These are phyloP conservation scores for Uropetala carovei DNA, from an alignment of 2,888 invertebrate genomes.

Conservation along the genomic window DNA sequence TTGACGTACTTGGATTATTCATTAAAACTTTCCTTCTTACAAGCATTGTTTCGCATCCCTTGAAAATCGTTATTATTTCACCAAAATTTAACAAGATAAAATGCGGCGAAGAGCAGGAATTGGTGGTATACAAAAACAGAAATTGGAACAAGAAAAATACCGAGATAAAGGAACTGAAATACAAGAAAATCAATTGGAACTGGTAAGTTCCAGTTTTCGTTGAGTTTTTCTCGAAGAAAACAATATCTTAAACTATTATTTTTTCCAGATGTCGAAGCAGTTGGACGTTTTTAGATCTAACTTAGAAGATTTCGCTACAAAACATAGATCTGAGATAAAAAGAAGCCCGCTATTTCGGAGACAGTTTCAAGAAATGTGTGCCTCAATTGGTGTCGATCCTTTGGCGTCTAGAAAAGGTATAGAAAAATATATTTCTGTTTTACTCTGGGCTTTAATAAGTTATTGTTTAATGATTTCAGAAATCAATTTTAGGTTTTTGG, in stretches of 20 bases:
- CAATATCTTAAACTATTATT: constrained; percentile 68
- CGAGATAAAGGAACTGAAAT: constrained; percentile 94
- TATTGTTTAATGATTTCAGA: background rate
- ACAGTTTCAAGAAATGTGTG: constrained; percentile 99
- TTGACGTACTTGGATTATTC: no score
- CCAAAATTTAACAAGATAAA: no score
- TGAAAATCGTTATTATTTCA: background rate
- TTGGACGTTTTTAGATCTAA: constrained; percentile 94
- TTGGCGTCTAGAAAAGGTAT: constrained; percentile 91
- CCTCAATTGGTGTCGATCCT: constrained; percentile 98
- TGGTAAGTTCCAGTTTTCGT: constrained; percentile 71
- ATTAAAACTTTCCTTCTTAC: no score
- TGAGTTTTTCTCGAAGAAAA: background rate
- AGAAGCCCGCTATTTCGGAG: constrained; percentile 95
- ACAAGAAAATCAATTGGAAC: constrained; percentile 92
- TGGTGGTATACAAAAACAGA: constrained; percentile 93
- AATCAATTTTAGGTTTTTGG: constrained; percentile 86
- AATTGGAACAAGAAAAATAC: constrained; percentile 91
- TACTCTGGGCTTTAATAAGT: background rate
- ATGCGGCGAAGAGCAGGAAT: constrained; percentile 91
- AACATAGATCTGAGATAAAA: constrained; percentile 95
- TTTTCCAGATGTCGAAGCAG: constrained; percentile 92
- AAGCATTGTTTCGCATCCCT: no score
- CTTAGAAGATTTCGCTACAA: constrained; percentile 95
- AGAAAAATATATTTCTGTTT: constrained; percentile 65